Conservation (phyloP, 1,140 invertebrate genomes). For the Achatina immaculata region DNA sequence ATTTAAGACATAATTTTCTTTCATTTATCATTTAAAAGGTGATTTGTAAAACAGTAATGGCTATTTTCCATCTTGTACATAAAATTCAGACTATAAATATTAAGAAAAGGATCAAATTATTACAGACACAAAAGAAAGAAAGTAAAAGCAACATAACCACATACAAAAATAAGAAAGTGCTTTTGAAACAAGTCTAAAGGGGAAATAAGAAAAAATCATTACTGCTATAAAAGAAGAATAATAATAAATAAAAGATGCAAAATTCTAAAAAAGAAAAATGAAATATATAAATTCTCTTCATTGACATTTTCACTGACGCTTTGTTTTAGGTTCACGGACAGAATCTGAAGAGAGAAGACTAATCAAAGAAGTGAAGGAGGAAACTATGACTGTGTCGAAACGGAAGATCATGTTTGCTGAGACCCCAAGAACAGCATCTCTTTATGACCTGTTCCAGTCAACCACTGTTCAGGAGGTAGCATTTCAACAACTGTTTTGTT, state of each 20-base stretch:
- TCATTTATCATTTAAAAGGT: background rate
- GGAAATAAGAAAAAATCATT: too few species aligned
- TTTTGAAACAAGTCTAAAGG: too few species aligned
- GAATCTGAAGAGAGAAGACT: conserved; percentile 12
- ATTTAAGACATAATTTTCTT: background rate
- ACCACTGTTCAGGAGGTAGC: conserved; percentile 8
- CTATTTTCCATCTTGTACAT: background rate
- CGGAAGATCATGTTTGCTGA: conserved; percentile 9
- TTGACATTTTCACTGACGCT: too few species aligned
- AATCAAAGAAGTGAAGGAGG: conserved; percentile 6
- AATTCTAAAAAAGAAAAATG: too few species aligned
- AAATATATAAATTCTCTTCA: too few species aligned
- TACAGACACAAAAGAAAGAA: too few species aligned
- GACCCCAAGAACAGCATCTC: background rate
- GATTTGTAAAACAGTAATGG: background rate
- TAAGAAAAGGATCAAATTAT: background rate
- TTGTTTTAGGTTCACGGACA: background rate
- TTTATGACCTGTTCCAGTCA: conserved; percentile 13
- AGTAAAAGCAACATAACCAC: too few species aligned
- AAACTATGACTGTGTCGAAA: background rate
- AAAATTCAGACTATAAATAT: background rate
- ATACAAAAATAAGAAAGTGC: too few species aligned
- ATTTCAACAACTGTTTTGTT: background rate
- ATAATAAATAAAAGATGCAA: too few species aligned
- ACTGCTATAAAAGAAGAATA: too few species aligned